Conservation (phyloP, 2,113 vertebrate species). For the Scalopus aquaticus region DNA sequence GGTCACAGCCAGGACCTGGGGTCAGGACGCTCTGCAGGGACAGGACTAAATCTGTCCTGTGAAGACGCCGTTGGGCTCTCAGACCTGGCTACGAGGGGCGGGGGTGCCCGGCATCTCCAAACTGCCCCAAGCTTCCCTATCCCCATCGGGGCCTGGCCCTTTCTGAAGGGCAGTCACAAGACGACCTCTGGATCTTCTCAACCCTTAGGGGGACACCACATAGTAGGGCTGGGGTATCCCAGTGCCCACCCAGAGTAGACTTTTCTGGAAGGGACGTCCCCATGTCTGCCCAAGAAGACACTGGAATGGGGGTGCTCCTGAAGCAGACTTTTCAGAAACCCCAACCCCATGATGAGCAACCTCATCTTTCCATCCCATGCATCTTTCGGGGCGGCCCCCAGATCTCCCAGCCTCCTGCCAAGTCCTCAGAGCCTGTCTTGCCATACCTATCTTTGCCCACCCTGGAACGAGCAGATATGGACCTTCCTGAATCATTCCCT, state of each 20-base stretch:
- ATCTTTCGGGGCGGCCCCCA: background rate
- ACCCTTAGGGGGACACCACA: background rate
- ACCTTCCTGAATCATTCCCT: conserved; percentile 80
- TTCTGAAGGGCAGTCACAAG: background rate
- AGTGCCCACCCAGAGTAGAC: background rate
- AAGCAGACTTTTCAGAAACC: background rate
- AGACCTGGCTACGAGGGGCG: background rate
- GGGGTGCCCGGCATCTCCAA: background rate
- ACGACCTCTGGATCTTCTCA: background rate
- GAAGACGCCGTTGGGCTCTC: background rate
- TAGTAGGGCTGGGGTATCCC: background rate
- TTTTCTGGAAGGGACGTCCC: background rate
- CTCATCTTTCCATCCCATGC: background rate
- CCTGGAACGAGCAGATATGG: conserved; percentile 71
- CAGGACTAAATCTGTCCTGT: background rate
- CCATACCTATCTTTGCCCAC: conserved; percentile 46
- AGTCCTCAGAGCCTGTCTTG: background rate
- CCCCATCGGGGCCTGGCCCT: background rate
- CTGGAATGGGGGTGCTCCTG: background rate
- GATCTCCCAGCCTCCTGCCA: background rate
- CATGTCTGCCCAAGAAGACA: background rate
- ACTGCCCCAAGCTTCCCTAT: background rate
- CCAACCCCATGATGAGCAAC: too few relatives aligned
- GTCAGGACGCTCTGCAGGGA: background rate
- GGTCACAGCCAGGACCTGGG: background rate